A percentile compares a stretch with the other conserved stretches of the same genome.
Evolutionary conservation across 2,113 vertebrate genomes (phyloP).

Genomic region (Syngnathus typhle): DNA sequence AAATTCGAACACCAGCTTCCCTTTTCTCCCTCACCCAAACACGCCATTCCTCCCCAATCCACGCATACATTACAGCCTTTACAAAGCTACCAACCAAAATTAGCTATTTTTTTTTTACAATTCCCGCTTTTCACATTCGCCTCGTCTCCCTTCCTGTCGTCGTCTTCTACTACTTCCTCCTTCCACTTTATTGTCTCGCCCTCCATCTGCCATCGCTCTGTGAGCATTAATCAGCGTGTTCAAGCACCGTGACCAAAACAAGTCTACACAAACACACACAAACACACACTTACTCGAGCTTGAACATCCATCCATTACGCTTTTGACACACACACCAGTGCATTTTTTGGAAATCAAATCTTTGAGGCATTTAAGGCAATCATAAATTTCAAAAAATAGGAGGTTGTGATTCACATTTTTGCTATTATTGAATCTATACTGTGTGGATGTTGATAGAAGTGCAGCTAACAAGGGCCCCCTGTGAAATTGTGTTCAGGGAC

Average conservation of each 20-base stretch:
- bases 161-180: background rate
- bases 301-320: background rate
- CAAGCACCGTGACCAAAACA: constrained; percentile 4
- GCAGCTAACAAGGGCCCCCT: background rate
- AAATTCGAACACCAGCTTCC: background rate
- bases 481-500: constrained; percentile 1
- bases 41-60: background rate
- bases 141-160: background rate
- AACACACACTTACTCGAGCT: background rate
- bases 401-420: no score
- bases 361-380: no score
- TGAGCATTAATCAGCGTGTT: constrained; percentile 21
- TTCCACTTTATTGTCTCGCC: background rate
- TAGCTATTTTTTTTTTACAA: background rate
- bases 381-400: no score
- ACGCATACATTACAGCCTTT: background rate
- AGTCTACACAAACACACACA: background rate
- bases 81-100: background rate
- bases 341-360: no score
- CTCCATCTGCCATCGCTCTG: constrained; percentile 12
- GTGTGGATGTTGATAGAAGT: background rate
- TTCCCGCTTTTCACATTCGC: background rate
- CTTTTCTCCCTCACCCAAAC: background rate
- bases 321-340: no score
- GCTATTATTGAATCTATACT: background rate